Percentiles rank a stretch among this genome's conserved stretches.
phyloP scores from a whole-genome alignment of 2,113 vertebrate genomes.

The Chiloscyllium plagiosum region DNA sequence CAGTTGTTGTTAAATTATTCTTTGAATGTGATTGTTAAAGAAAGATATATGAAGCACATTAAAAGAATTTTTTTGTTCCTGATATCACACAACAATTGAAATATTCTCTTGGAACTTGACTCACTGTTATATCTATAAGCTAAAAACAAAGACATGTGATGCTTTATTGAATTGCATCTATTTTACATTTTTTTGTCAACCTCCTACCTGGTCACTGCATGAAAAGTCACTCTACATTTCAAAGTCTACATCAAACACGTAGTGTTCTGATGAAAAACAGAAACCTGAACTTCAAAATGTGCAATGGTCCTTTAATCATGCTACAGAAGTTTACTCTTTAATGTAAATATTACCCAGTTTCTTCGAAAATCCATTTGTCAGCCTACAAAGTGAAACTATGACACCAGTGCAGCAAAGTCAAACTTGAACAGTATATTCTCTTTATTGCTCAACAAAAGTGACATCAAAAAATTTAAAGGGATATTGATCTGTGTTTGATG shows the following conservation, averaged over 20 bases:
- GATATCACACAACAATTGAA: neutral
- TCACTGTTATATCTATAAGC: neutral
- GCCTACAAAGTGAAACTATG: neutral
- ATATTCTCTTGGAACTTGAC: neutral
- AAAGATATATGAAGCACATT: neutral
- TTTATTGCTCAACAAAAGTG: neutral
- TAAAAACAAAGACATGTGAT: neutral
- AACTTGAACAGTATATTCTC: neutral
- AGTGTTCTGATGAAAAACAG: neutral
- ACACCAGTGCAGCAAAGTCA: neutral
- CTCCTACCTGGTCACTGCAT: slow-evolving; percentile 18
- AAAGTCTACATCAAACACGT: neutral
- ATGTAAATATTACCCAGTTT: too few relatives aligned
- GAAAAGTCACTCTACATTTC: neutral
- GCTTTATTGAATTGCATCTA: neutral
- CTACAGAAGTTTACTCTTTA: neutral
- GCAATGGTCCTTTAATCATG: slow-evolving; percentile 10
- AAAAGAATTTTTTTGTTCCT: neutral
- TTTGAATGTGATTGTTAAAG: neutral
- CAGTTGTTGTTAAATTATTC: neutral
- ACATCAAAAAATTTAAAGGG: neutral
- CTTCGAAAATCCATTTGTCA: neutral
- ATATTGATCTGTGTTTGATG: neutral
- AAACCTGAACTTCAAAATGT: neutral
- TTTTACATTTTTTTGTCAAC: neutral